These are phyloP conservation scores for Willowsia nigromaculata DNA, from an alignment of 2,888 invertebrate species.

Conservation along the genomic window DNA sequence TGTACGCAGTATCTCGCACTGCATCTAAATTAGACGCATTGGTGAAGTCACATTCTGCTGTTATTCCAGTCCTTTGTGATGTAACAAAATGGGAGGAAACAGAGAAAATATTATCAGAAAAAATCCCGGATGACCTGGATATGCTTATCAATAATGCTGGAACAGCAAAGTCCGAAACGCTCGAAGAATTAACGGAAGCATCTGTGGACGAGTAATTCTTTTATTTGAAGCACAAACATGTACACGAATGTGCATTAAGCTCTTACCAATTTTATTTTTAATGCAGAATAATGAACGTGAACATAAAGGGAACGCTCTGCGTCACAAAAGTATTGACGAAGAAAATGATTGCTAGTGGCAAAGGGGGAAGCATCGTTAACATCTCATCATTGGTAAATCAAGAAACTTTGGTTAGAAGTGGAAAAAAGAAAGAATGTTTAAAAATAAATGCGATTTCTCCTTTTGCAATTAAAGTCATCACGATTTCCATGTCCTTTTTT, in stretches of 20 bases:
- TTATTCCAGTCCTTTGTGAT: conserved; percentile 87
- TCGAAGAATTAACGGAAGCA: conserved; percentile 85
- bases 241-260: no score
- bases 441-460: no score
- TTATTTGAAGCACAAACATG: not conserved
- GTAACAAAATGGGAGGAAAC: conserved; percentile 89
- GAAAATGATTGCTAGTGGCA: conserved; percentile 86
- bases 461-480: no score
- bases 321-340: conserved; percentile 90
- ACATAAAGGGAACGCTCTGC: conserved; percentile 92
- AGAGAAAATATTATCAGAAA: conserved; percentile 83
- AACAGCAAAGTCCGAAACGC: conserved; percentile 86
- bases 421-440: no score
- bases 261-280: no score
- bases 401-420: no score
- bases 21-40: conserved; percentile 85
- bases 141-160: conserved; percentile 95
- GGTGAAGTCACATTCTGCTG: conserved; percentile 83
- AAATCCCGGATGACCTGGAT: conserved; percentile 85
- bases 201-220: conserved; percentile 86
- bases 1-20: conserved; percentile 86
- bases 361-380: conserved; percentile 91
- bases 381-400: conserved; percentile 90
- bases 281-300: conserved; percentile 84
- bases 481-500: conserved; percentile 88